Percentiles rank a stretch among this genome's conserved stretches.
Conservation (phyloP, 2,113 vertebrate genomes). For the Triplophysa rosa region DNA sequence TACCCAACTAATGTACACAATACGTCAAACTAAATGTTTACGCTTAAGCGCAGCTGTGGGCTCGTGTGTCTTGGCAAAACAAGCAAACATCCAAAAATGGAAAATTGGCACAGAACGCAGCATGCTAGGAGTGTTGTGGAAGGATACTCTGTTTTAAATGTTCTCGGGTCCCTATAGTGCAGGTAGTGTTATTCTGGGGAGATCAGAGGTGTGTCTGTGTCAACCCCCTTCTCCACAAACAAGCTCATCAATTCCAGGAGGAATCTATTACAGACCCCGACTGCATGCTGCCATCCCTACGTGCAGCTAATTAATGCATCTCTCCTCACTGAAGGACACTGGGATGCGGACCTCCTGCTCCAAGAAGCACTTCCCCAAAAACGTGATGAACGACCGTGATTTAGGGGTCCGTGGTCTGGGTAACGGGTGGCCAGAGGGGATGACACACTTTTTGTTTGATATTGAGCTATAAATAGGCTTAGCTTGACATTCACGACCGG, state of each 20-base stretch:
- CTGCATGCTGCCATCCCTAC: slow-evolving; percentile 66
- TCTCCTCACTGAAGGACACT: slow-evolving; percentile 67
- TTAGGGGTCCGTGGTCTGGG: slow-evolving; percentile 58
- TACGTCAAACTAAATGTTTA: slow-evolving; percentile 60
- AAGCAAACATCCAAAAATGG: background rate
- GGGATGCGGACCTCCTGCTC: slow-evolving; percentile 60
- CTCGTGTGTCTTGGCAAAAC: background rate
- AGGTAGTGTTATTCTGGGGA: slow-evolving; percentile 40
- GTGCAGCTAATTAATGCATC: slow-evolving; percentile 78
- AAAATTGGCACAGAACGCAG: background rate
- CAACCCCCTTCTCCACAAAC: slow-evolving; percentile 49
- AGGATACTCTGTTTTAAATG: slow-evolving; percentile 41
- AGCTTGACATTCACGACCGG: slow-evolving; percentile 52
- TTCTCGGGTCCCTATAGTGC: slow-evolving; percentile 22
- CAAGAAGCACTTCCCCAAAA: slow-evolving; percentile 49
- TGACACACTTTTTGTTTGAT: slow-evolving; percentile 61
- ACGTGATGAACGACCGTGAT: slow-evolving; percentile 72
- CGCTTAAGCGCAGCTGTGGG: slow-evolving; percentile 38
- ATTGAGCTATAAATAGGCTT: slow-evolving; percentile 61
- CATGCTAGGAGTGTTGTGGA: background rate
- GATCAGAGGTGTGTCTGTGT: slow-evolving; percentile 38
- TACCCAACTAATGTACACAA: slow-evolving; percentile 64
- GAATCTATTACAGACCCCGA: slow-evolving; percentile 70
- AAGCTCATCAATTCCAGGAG: slow-evolving; percentile 69
- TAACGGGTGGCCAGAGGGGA: slow-evolving; percentile 56